phyloP scores from a whole-genome alignment of 2,888 invertebrate genomes.

The Agrenia bidenticulata region DNA sequence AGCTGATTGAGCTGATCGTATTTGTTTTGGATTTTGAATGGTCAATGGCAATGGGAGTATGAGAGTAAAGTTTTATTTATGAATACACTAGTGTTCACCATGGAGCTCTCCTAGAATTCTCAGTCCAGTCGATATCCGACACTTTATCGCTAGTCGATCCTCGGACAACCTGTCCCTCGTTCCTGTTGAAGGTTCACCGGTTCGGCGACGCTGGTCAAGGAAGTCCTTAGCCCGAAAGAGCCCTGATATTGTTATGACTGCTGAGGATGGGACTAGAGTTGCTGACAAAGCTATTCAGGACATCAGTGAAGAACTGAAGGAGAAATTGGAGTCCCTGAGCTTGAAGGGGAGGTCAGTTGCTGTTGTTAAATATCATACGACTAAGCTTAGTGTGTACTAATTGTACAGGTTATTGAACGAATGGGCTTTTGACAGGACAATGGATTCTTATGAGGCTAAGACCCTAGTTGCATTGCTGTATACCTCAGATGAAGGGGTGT shows the following conservation, averaged over 20 bases:
- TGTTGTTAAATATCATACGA: no score
- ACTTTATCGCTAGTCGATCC: slow-evolving; percentile 58
- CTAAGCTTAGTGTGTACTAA: not conserved
- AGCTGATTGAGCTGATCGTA: no score
- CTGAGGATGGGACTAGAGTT: slow-evolving; percentile 48
- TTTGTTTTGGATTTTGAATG: no score
- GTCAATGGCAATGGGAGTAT: not conserved
- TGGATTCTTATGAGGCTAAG: slow-evolving; percentile 59
- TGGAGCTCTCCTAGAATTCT: slow-evolving; percentile 60
- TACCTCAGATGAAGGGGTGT: slow-evolving; percentile 58
- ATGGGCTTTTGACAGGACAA: slow-evolving; percentile 55
- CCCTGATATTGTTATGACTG: slow-evolving; percentile 40
- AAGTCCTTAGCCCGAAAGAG: slow-evolving; percentile 54
- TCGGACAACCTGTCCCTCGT: slow-evolving; percentile 57
- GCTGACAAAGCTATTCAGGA: slow-evolving; percentile 54
- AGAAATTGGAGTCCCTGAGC: slow-evolving; percentile 54
- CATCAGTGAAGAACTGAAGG: slow-evolving; percentile 55
- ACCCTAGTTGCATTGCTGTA: slow-evolving; percentile 58
- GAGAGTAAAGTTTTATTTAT: not conserved
- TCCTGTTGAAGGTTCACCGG: slow-evolving; percentile 55
- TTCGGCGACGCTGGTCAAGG: slow-evolving; percentile 55
- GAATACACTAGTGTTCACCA: slow-evolving; percentile 57
- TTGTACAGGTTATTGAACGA: not conserved
- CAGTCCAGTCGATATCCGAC: slow-evolving; percentile 59
- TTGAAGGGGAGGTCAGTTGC: slow-evolving; percentile 54